These are phyloP conservation scores for Thaumetopoea pityocampa DNA, from an alignment of 1,140 invertebrate species.

Conservation along the genomic window DNA sequence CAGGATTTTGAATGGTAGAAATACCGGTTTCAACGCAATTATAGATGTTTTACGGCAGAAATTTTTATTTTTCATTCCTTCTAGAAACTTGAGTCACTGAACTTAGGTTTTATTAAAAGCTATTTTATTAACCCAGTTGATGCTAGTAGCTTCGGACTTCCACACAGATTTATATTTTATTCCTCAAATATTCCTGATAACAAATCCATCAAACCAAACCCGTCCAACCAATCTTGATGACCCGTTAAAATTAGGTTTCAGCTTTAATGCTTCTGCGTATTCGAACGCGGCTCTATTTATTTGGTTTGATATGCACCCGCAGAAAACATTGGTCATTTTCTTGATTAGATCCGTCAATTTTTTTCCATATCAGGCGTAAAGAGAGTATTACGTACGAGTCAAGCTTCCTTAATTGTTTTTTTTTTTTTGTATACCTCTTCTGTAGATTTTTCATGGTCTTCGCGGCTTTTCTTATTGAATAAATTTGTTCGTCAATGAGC, in stretches of 20 bases:
- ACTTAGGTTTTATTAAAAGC: no score
- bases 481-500: conserved; percentile 9
- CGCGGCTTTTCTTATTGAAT: conserved; percentile 11
- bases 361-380: conserved; percentile 12
- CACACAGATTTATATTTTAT: conserved; percentile 12
- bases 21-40: no score
- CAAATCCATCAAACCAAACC: conserved; percentile 18
- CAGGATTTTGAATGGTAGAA: no score
- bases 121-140: no score
- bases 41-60: no score
- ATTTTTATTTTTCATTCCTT: no score
- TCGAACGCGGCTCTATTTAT: neutral
- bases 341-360: conserved; percentile 9
- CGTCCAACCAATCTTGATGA: conserved; percentile 7
- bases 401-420: conserved; percentile 5
- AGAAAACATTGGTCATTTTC: conserved; percentile 9
- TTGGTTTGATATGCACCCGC: neutral
- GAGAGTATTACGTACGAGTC: conserved; percentile 10
- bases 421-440: conserved; percentile 10
- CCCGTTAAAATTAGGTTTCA: neutral
- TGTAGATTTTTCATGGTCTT: conserved; percentile 11
- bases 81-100: no score
- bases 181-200: no score
- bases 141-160: conserved; percentile 56
- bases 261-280: neutral